Base-by-base conservation (phyloP, 2,113 vertebrate species). In the Oncorhynchus gorbuscha region DNA sequence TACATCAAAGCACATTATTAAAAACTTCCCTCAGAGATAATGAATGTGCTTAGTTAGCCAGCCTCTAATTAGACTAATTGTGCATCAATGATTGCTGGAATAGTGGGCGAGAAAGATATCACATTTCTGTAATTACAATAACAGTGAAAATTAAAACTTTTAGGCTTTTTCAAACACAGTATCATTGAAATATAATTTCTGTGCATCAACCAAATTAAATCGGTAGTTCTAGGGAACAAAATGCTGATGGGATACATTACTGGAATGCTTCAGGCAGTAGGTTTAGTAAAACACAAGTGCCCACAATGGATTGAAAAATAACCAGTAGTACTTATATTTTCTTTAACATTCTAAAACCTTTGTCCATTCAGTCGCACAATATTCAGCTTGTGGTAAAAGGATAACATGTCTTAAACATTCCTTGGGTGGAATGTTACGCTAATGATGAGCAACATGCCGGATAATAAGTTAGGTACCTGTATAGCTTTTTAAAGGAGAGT, bases 1-100 rank as follows among this genome's bases (percentile, higher is more conserved):
- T 69, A 69, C 32, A 69, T 69, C 30, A 39, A 69, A 69, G 67
- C 67, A 69, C 32, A 39, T 69, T 69, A 69, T 69, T 69, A 20
- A 69, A 39, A 24, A n/a, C 22, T 64, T 64, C 30, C 24, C 14
- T 69, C 67, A 22, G 62, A 26, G 22, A 64, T 18, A 64, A 26
- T 11, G 22, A 3, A 26, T 24, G 62, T 22, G n/a, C 62, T 64
- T 64, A 64, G 22, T 9, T 64, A n/a, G 22, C 22, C 5, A 11
- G 20, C 22, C 32, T 39, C 32, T 69, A 9, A 69, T 69, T 69
- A 69, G 30, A 69, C 32, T 6, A 32, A 69, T 69, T 69, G 67
- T 22, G 8, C 67, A 69, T 69, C 67, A 39, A 13, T 69, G 32
- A 32, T 35, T 32, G 28, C 67, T 69, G 32, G 32, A 69, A 69